Evolutionary conservation across 2,113 vertebrate species (phyloP), one percentile per base, ranked within the genome.

Genomic region (Alexandromys fortis): DNA sequence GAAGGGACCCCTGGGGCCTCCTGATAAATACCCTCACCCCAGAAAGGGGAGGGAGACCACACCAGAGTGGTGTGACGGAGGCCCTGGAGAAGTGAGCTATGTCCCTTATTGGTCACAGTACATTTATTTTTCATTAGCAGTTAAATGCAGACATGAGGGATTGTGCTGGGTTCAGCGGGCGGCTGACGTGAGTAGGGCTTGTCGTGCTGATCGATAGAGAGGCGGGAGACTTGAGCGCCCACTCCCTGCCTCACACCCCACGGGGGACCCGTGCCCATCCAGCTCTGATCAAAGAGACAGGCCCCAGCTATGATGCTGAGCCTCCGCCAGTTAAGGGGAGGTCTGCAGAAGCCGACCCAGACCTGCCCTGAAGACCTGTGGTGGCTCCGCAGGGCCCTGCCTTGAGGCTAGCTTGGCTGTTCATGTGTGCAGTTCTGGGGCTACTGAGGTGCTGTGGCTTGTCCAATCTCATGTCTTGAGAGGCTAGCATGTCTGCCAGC

Each of bases 91-190:
- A 94, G 90, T 98, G 98, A 99, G 98, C 98, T 5, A 98, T 98
- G 98, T 98, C 98, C 98, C 98, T 98, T 98, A 98, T 98, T 98
- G 98, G 98, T 99, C 98, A 98, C 98, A 98, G 98, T 98, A 98
- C 98, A 98, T 99, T 99, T 98, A 98, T 98, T 98, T 99, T 99
- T 98, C 99, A 98, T 99, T 99, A 99, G 98, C 92, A 98, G 65
- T 98, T 99, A 99, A 99, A 98, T 98, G 98, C 83, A 90, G 98
- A 99, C 98, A 98, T 98, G 98, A 98, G 98, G 98, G 98, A 98
- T 98, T 95, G 97, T 96, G 67, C 79, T 70, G 77, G 98, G 98
- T 99, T 99, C 98, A 98, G 97, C 38, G 2, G 98, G 97, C 76
- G 0, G 98, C 97, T 92, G 97, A 96, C 1, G 14, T 0, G 83